These are phyloP conservation scores for Meandrusa payeni DNA, from an alignment of 2,888 invertebrate genomes.

Conservation along the genomic window DNA sequence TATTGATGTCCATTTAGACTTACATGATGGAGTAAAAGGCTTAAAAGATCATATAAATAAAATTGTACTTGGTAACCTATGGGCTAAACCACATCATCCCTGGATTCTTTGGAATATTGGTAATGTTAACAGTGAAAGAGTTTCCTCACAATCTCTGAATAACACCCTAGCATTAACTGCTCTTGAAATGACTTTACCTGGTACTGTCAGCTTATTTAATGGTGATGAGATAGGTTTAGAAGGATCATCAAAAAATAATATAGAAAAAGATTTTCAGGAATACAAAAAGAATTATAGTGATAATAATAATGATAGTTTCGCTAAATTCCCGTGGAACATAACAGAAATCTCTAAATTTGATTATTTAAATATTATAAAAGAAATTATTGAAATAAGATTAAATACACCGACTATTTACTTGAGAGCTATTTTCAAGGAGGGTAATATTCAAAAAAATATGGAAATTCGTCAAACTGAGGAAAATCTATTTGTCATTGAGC, in stretches of 20 bases:
- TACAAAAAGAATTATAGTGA: slow-evolving; percentile 82
- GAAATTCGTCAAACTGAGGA: slow-evolving; percentile 83
- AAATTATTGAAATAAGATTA: slow-evolving; percentile 81
- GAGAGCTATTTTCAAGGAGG: slow-evolving; percentile 85
- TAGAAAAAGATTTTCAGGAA: slow-evolving; percentile 80
- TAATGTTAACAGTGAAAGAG: slow-evolving; percentile 81
- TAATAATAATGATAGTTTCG: slow-evolving; percentile 45
- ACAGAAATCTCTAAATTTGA: slow-evolving; percentile 72
- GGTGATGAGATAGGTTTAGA: slow-evolving; percentile 93
- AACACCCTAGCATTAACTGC: slow-evolving; percentile 85
- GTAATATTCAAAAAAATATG: slow-evolving; percentile 82
- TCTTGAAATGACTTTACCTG: slow-evolving; percentile 91
- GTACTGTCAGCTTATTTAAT: slow-evolving; percentile 92
- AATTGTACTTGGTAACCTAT: slow-evolving; percentile 80
- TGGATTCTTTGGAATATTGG: slow-evolving; percentile 92
- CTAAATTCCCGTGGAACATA: slow-evolving; percentile 85
- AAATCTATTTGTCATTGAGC: slow-evolving; percentile 86
- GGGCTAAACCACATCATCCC: slow-evolving; percentile 83
- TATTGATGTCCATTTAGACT: slow-evolving; percentile 84
- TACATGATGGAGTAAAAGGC: slow-evolving; percentile 76
- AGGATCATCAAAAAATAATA: slow-evolving; percentile 71
- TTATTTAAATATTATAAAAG: slow-evolving; percentile 77
- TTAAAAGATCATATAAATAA: slow-evolving; percentile 82
- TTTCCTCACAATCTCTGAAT: slow-evolving; percentile 80
- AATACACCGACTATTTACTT: slow-evolving; percentile 87